These are phyloP conservation scores for Himalopsyche tibetana DNA, from an alignment of 2,888 invertebrate genomes.

Conservation along the genomic window DNA sequence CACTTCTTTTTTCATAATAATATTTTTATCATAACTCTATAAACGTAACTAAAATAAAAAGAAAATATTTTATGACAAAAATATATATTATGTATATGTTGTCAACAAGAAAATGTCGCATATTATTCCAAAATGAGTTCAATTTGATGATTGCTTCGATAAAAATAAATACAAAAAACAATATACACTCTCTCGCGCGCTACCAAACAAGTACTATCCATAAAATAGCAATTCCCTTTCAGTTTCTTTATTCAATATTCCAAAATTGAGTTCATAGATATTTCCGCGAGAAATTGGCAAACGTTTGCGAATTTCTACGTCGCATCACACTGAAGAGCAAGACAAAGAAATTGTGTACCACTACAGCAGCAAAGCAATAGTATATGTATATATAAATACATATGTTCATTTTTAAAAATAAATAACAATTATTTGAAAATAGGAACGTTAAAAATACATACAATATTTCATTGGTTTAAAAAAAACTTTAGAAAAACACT, in stretches of 20 bases:
- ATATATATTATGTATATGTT: not conserved
- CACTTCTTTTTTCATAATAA: no score
- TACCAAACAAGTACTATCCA: conserved; percentile 48
- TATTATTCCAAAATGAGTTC: conserved; percentile 15
- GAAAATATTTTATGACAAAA: no score
- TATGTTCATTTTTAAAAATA: not conserved
- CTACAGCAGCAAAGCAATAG: not conserved
- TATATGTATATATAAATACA: not conserved
- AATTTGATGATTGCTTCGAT: conserved; percentile 34
- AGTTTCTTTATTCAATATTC: conserved; percentile 52
- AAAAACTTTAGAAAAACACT: not conserved
- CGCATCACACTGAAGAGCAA: conserved; percentile 2
- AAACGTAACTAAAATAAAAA: no score
- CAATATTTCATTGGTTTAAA: not conserved
- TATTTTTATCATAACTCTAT: no score
- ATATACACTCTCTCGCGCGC: conserved; percentile 46
- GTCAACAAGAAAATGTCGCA: conserved; percentile 12
- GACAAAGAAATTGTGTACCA: not conserved
- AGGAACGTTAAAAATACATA: not conserved
- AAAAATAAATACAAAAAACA: conserved; percentile 38
- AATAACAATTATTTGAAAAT: not conserved
- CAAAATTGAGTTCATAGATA: conserved; percentile 49
- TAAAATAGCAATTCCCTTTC: conserved; percentile 46
- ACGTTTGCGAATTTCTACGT: conserved; percentile 34
- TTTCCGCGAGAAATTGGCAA: conserved; percentile 29